These are phyloP conservation scores for Hydra vulgaris DNA, from an alignment of 30 jellyfish, hydroid and myxozoan genomes.

Conservation along the genomic window DNA sequence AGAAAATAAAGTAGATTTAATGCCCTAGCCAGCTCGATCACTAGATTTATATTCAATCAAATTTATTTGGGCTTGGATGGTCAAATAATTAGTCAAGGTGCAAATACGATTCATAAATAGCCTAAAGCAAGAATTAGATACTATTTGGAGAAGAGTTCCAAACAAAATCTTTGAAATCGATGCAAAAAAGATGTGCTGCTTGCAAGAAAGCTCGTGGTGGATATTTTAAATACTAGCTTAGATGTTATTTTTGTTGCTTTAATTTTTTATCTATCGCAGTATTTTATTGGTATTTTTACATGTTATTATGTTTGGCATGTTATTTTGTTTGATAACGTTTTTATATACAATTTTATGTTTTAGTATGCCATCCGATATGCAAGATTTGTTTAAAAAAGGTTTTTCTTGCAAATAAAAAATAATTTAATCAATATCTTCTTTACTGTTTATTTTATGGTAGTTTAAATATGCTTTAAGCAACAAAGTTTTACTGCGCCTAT, in stretches of 20 bases:
- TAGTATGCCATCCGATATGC: not conserved
- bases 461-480: not conserved
- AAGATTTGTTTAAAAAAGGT: not conserved
- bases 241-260: not conserved
- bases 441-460: not conserved
- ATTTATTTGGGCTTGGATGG: not conserved
- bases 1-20: not conserved
- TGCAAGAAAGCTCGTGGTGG: not conserved
- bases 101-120: not conserved
- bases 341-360: not conserved
- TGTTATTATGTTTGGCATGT: too few species aligned
- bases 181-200: not conserved
- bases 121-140: not conserved
- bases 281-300: not conserved
- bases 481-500: not conserved
- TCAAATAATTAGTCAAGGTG: not conserved
- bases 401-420: not conserved
- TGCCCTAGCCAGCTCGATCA: not conserved
- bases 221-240: not conserved
- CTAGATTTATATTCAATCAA: not conserved
- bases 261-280: not conserved
- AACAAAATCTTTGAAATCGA: not conserved
- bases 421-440: not conserved
- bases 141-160: not conserved
- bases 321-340: not conserved